Base-by-base conservation (phyloP, 92 coral and sea anemone genomes). In the Porites divaricata region DNA sequence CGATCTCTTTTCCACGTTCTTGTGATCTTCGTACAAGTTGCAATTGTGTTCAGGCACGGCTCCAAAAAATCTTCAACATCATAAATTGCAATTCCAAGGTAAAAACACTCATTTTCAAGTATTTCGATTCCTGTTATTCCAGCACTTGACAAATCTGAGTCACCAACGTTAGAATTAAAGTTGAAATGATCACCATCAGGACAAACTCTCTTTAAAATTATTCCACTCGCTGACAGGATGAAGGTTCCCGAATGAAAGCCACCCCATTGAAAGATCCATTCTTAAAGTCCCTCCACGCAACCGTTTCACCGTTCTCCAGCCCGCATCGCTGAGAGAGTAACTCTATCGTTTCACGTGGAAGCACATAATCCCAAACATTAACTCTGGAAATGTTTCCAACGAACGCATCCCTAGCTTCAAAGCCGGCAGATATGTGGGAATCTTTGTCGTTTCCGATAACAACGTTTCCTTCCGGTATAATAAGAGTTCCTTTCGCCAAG, bases 331-430 rank as follows among this genome's bases (percentile, higher is more conserved):
- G 70, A 41, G 90, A 77, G 6, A 93, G 81, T 63, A 53, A 71
- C 35, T 21, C 63, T 28, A 91, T 83, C 3, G 75, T 53, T 11
- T 85, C 78, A 3, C 72, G 15, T 6, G 93, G 72, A n/a, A 93
- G 51, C 9, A 85, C 91, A n/a, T 79, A 56, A 66, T 85, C 87
- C 96, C 96, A 93, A 52, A 93, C 26, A 72, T 91, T 93, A 10
- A 93, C 81, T 62, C 88, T 76, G 11, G 94, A 77, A 61, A 93
- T 88, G 2, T 67, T 80, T 7, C 96, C 96, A 14, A 74, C 86
- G 63, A 84, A 87, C 35, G 96, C 94, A 21, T 93, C 92, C 9
- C 59, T 51, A 2, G 0, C 8, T 10, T 51, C 21, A 76, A 49
- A 93, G 4, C 93, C 92, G 21, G 77, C 79, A 1, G 75, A 0